These are phyloP conservation scores for Falco columbarius DNA, from an alignment of 2,797 vertebrate genomes.

Conservation along the genomic window DNA sequence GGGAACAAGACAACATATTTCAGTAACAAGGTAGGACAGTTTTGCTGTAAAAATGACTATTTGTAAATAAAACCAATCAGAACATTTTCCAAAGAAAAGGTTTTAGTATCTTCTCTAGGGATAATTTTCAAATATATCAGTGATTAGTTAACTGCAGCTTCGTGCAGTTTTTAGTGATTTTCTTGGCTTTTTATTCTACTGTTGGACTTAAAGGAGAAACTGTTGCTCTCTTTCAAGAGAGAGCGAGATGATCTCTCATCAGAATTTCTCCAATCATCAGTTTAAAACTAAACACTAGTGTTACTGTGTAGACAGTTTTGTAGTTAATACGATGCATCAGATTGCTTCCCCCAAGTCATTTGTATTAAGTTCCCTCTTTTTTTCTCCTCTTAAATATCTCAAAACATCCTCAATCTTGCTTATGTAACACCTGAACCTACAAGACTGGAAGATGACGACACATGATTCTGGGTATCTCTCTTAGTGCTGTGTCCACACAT, in stretches of 20 bases:
- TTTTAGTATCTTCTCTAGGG: neutral
- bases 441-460: neutral
- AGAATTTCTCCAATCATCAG: neutral
- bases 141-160: neutral
- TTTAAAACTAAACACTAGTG: neutral
- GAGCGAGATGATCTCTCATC: neutral
- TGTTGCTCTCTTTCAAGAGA: neutral
- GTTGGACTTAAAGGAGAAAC: neutral
- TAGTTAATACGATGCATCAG: neutral
- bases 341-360: neutral
- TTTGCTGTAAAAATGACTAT: neutral
- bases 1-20: neutral
- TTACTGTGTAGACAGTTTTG: neutral
- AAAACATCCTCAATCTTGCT: neutral
- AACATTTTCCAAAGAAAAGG: neutral
- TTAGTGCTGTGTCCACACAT: fast-evolving
- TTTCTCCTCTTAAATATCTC: neutral
- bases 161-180: neutral
- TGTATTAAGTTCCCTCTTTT: neutral
- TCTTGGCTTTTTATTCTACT: neutral
- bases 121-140: neutral
- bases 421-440: neutral
- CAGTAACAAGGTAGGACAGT: neutral
- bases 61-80: neutral
- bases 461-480: neutral